Percentiles rank a stretch among this genome's conserved stretches.
Conservation (phyloP, 2,888 invertebrate species). For the Malacosoma neustria region DNA sequence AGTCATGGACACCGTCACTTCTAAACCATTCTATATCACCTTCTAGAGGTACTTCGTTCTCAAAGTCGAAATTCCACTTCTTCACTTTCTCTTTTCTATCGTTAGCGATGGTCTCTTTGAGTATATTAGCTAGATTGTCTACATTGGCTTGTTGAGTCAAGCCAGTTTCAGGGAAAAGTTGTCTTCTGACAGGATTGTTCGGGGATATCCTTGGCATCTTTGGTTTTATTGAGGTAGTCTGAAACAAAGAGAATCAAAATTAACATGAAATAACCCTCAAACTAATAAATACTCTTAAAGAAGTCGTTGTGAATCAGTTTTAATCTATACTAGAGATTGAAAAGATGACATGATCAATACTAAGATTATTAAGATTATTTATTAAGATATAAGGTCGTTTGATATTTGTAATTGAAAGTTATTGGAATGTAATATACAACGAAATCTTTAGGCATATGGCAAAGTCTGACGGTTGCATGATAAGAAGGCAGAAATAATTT, state of each 20-base stretch:
- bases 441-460: too few relatives aligned
- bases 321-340: too few relatives aligned
- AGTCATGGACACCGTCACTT: conserved; percentile 19
- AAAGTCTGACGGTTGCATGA: too few relatives aligned
- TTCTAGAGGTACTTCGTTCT: conserved; percentile 47
- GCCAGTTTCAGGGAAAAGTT: conserved; percentile 41
- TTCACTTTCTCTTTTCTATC: conserved; percentile 34
- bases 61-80: conserved; percentile 75
- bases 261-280: too few relatives aligned
- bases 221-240: conserved; percentile 30
- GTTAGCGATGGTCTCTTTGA: conserved; percentile 29
- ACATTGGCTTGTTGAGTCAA: conserved; percentile 32
- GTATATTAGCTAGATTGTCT: conserved; percentile 36
- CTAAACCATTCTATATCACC: conserved; percentile 66
- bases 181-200: conserved; percentile 41
- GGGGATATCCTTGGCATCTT: conserved; percentile 32
- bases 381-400: too few relatives aligned
- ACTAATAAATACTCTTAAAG: too few relatives aligned
- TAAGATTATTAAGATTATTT: too few relatives aligned
- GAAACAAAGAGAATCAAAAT: conserved; percentile 26
- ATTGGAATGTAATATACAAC: too few relatives aligned
- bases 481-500: too few relatives aligned
- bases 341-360: too few relatives aligned
- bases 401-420: too few relatives aligned
- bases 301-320: too few relatives aligned